phyloP scores from a whole-genome alignment of 1,140 invertebrate genomes.

The Oryzaephilus surinamensis region DNA sequence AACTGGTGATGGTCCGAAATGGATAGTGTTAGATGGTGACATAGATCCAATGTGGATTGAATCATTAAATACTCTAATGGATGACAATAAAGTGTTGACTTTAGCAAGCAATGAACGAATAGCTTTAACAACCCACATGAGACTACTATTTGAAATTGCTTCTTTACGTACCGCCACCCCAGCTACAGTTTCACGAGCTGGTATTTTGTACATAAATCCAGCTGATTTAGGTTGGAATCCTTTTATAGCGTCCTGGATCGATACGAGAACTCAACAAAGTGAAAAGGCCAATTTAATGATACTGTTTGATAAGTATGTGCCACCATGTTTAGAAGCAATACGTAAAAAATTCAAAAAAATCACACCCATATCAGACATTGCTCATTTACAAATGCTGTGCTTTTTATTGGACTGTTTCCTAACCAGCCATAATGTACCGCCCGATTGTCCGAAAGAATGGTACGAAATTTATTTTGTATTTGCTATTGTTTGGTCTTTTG shows the following conservation, averaged over 20 bases:
- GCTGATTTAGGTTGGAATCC: slow-evolving; percentile 95
- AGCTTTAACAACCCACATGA: slow-evolving; percentile 80
- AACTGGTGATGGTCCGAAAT: slow-evolving; percentile 77
- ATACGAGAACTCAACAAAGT: slow-evolving; percentile 56
- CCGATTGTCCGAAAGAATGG: slow-evolving; percentile 84
- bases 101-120: slow-evolving; percentile 91
- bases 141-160: slow-evolving; percentile 90
- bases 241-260: slow-evolving; percentile 88
- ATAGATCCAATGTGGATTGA: slow-evolving; percentile 98
- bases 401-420: slow-evolving; percentile 79
- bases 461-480: slow-evolving; percentile 93
- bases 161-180: slow-evolving; percentile 87
- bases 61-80: slow-evolving; percentile 81
- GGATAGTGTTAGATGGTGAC: slow-evolving; percentile 94
- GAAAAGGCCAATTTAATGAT: slow-evolving; percentile 74
- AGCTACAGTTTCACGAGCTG: slow-evolving; percentile 88
- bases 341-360: slow-evolving; percentile 80
- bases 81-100: slow-evolving; percentile 80
- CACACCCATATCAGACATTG: slow-evolving; percentile 82
- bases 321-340: slow-evolving; percentile 65
- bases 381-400: slow-evolving; percentile 85
- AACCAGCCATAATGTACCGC: slow-evolving; percentile 65
- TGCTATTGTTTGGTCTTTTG: slow-evolving; percentile 86
- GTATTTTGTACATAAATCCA: slow-evolving; percentile 84
- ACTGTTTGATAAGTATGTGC: slow-evolving; percentile 94